Evolutionary conservation across 2,113 vertebrate species (phyloP).

Genomic region (Baryphthengus martii): DNA sequence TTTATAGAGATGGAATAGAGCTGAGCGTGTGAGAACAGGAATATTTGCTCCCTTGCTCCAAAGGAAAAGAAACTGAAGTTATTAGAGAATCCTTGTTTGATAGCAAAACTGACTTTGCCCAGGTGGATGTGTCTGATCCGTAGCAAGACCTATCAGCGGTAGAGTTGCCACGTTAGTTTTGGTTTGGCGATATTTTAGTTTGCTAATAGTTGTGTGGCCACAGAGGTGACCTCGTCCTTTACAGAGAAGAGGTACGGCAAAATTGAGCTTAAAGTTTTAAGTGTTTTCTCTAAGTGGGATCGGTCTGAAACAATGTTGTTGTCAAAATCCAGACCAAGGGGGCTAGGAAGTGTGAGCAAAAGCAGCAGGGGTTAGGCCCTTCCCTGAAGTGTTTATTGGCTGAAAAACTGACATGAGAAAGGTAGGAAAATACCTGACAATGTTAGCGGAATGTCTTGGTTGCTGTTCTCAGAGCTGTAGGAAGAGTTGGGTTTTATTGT

Average conservation of each 20-base stretch:
- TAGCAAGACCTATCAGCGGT: accelerated
- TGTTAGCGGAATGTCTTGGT: background rate
- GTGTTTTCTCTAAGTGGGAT: background rate
- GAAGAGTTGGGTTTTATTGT: background rate
- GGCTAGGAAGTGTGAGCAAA: background rate
- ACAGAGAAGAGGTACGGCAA: background rate
- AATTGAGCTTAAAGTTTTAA: background rate
- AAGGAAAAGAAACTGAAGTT: background rate
- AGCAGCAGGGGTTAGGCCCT: background rate
- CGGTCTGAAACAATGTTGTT: background rate
- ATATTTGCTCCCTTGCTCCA: background rate
- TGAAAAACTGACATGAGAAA: background rate
- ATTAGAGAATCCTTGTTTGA: background rate
- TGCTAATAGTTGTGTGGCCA: background rate
- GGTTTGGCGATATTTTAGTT: background rate
- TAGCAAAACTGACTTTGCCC: background rate
- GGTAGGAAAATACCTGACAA: background rate
- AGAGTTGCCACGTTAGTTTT: background rate
- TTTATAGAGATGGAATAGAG: background rate
- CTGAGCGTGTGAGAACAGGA: background rate
- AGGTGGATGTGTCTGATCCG: background rate
- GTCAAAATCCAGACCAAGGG: background rate
- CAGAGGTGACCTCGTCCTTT: background rate
- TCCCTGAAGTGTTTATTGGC: background rate
- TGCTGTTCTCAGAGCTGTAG: background rate